A percentile compares a stretch with the other conserved stretches of the same genome.
Evolutionary conservation across 2,113 vertebrate genomes (phyloP).

Genomic region (Tychaedon coryphoeus): DNA sequence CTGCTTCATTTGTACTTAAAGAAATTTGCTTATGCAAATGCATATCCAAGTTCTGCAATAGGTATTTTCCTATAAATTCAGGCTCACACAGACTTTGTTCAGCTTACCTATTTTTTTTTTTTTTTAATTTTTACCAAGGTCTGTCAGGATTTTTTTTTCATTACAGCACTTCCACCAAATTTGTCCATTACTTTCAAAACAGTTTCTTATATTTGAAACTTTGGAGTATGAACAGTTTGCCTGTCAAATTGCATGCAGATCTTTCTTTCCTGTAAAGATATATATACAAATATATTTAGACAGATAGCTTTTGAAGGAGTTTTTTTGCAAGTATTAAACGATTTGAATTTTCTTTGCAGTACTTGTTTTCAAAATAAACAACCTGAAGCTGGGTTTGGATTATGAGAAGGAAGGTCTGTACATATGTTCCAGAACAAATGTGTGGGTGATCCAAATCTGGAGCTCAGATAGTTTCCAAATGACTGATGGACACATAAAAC

Average conservation of each 20-base stretch:
- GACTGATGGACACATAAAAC: not conserved
- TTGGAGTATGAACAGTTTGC: not conserved
- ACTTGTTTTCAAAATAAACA: slow-evolving; percentile 44
- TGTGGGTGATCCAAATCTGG: slow-evolving; percentile 34
- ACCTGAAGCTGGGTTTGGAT: not conserved
- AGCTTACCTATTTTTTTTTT: not conserved
- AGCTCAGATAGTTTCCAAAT: slow-evolving; percentile 9
- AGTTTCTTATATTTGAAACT: not conserved
- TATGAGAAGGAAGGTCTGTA: not conserved
- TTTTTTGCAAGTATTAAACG: not conserved
- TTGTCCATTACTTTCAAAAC: not conserved
- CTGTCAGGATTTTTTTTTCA: not conserved
- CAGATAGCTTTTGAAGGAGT: not conserved
- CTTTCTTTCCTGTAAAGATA: not conserved
- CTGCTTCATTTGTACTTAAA: not conserved
- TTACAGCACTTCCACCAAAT: not conserved
- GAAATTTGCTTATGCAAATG: not conserved
- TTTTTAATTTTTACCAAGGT: not conserved
- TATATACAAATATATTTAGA: not conserved
- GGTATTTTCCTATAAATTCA: not conserved
- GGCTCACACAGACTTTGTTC: not conserved
- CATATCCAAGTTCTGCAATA: not conserved
- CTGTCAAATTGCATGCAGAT: not conserved
- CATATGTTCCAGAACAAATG: slow-evolving; percentile 24
- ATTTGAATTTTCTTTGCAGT: not conserved